Evolutionary conservation across 2,113 vertebrate species (phyloP).

Genomic region (Pterocles gutturalis): DNA sequence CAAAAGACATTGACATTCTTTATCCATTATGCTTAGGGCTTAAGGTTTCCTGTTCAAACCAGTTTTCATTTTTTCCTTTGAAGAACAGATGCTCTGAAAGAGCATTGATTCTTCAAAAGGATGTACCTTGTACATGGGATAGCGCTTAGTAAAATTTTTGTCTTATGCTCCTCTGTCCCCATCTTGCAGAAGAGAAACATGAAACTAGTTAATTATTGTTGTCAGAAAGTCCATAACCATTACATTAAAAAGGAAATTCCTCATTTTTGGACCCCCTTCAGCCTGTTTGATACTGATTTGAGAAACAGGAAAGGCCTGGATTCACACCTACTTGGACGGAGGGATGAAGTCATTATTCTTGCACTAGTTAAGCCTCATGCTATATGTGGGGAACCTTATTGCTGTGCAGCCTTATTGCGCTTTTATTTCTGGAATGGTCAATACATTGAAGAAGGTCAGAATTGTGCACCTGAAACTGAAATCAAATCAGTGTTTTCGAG

Average conservation of each 20-base stretch:
- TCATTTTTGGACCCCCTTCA: background rate
- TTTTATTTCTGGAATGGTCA: background rate
- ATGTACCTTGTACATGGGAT: background rate
- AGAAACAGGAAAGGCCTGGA: background rate
- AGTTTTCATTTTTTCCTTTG: slow-evolving; percentile 43
- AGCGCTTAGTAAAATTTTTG: background rate
- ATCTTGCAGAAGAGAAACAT: background rate
- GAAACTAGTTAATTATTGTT: background rate
- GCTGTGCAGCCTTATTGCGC: rapidly evolving
- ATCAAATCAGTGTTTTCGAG: background rate
- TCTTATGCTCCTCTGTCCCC: background rate
- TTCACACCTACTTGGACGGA: background rate
- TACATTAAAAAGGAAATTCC: background rate
- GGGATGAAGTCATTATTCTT: background rate
- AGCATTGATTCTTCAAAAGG: slow-evolving; percentile 39
- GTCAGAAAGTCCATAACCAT: background rate
- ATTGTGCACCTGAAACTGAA: background rate
- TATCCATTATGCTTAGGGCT: slow-evolving; percentile 52
- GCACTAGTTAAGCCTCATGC: background rate
- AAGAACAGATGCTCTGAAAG: slow-evolving; percentile 36
- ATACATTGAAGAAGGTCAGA: background rate
- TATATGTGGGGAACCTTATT: background rate
- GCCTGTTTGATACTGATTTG: background rate
- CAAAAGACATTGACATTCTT: slow-evolving; percentile 55
- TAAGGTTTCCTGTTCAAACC: slow-evolving; percentile 53